Conservation (phyloP, 1,140 invertebrate species). For the Sarcophaga bullata region DNA sequence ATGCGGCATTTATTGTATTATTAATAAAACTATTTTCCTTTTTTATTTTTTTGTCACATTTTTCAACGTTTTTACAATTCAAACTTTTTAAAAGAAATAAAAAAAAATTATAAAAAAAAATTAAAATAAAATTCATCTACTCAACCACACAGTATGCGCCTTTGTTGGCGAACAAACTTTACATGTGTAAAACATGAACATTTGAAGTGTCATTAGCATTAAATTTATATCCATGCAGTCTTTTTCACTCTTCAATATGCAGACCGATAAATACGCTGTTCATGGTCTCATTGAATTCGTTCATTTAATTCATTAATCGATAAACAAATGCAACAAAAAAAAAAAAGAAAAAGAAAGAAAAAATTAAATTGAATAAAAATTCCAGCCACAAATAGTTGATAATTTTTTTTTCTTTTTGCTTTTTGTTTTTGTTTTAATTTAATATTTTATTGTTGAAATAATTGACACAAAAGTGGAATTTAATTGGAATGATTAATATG, state of each 20-base stretch:
- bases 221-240: background rate
- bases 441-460: too few species aligned
- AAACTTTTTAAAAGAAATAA: too few species aligned
- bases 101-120: too few species aligned
- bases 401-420: too few species aligned
- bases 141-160: too few species aligned
- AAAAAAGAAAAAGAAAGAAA: too few species aligned
- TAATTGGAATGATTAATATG: too few species aligned
- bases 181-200: constrained; percentile 6
- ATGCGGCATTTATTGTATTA: background rate
- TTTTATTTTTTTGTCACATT: background rate
- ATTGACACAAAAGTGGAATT: too few species aligned
- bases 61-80: background rate
- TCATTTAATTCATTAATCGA: background rate
- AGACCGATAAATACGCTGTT: background rate
- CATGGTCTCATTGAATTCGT: background rate
- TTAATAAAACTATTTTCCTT: background rate
- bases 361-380: too few species aligned
- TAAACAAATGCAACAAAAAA: background rate
- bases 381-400: too few species aligned
- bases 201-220: constrained; percentile 5
- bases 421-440: too few species aligned
- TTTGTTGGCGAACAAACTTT: background rate
- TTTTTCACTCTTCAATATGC: background rate
- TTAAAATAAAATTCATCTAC: too few species aligned